A percentile compares a stretch with the other conserved stretches of the same genome.
Evolutionary conservation across 2,113 vertebrate genomes (phyloP).

Genomic region (Apus apus): DNA sequence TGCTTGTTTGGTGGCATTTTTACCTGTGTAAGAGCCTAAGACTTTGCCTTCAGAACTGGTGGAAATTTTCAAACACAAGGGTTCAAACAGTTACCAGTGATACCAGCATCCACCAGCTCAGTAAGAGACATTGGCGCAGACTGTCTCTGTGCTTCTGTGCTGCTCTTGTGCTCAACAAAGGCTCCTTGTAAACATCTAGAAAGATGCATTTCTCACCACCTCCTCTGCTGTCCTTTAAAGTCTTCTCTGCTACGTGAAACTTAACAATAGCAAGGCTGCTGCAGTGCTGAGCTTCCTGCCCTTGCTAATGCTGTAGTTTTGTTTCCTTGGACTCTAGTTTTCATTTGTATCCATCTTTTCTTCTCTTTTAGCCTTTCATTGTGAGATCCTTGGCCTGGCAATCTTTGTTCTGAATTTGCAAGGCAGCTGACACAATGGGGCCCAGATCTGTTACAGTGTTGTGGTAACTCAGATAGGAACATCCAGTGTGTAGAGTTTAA

Average conservation of each 20-base stretch:
- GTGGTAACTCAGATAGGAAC: not conserved
- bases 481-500: not conserved
- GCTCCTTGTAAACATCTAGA: not conserved
- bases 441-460: not conserved
- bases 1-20: not conserved
- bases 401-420: not conserved
- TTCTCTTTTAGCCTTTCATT: not conserved
- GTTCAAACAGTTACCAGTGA: not conserved
- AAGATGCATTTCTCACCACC: not conserved
- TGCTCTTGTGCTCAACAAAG: not conserved
- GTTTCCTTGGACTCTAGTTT: not conserved
- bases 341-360: not conserved
- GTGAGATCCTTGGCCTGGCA: not conserved
- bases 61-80: rapidly evolving
- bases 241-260: not conserved
- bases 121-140: rapidly evolving
- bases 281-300: not conserved
- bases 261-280: not conserved
- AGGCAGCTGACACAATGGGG: not conserved
- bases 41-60: rapidly evolving
- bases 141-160: not conserved
- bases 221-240: not conserved
- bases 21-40: not conserved
- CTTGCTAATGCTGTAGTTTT: not conserved
- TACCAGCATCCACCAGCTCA: not conserved